Conservation (phyloP, 2,888 invertebrate genomes). For the Dichetophora obliterata region DNA sequence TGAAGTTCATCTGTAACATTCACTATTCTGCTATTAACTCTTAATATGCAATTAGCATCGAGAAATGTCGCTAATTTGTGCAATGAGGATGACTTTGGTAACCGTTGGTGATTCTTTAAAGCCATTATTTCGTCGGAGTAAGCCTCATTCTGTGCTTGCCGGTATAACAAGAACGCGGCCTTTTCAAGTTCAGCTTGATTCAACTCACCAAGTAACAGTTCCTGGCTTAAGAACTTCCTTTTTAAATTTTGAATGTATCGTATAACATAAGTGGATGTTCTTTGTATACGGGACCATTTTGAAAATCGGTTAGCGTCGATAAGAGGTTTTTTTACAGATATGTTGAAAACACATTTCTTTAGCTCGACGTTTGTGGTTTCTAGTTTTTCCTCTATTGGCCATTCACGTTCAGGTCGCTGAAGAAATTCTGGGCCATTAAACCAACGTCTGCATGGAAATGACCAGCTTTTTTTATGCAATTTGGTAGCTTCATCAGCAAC, state of each 20-base stretch:
- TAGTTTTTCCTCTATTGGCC: neutral
- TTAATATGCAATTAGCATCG: neutral
- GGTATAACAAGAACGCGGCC: slow-evolving; percentile 21
- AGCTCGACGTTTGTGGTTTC: neutral
- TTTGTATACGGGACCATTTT: neutral
- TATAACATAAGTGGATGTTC: neutral
- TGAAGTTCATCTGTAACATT: slow-evolving; percentile 10
- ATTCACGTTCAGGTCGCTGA: neutral
- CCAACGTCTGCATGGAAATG: neutral
- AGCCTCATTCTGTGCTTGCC: slow-evolving; percentile 16
- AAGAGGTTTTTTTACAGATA: neutral
- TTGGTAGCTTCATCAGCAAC: slow-evolving; percentile 39
- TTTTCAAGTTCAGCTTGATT: slow-evolving; percentile 20
- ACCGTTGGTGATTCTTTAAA: neutral
- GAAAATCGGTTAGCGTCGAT: neutral
- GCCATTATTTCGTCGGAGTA: slow-evolving; percentile 30
- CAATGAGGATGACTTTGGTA: slow-evolving; percentile 27
- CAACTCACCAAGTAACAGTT: neutral
- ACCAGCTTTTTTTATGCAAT: neutral
- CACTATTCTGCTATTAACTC: neutral
- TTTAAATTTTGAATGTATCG: neutral
- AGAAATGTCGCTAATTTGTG: slow-evolving; percentile 19
- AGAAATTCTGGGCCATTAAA: neutral
- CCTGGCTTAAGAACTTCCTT: neutral
- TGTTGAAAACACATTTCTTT: neutral